A percentile compares a stretch with the other conserved stretches of the same genome.
Conservation (phyloP, 1,140 invertebrate species). For the Lordiphosa stackelbergi region DNA sequence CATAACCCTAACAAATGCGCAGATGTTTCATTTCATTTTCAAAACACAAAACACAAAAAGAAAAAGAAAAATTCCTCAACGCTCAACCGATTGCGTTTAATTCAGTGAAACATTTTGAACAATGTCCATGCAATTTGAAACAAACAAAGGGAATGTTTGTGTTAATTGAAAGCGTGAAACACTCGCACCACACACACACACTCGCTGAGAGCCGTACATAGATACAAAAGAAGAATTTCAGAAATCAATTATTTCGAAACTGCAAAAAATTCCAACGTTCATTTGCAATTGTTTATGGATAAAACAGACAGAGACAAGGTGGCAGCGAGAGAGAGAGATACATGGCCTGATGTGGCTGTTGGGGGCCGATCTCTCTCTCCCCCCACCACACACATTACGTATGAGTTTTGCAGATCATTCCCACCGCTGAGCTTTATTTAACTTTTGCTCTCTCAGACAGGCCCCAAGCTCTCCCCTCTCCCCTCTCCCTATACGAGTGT, state of each 20-base stretch:
- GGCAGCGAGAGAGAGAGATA: constrained; percentile 35
- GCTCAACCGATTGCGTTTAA: constrained; percentile 46
- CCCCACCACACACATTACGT: constrained; percentile 53
- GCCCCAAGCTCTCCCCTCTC: background rate
- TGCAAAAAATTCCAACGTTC: constrained; percentile 70
- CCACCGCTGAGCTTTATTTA: constrained; percentile 65
- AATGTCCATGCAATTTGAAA: constrained; percentile 72
- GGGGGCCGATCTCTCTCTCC: constrained; percentile 4
- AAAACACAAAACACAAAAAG: constrained; percentile 25
- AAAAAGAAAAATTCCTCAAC: constrained; percentile 53
- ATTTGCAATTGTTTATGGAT: constrained; percentile 73
- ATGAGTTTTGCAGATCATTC: constrained; percentile 72
- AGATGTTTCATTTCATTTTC: constrained; percentile 67
- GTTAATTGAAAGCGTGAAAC: constrained; percentile 75
- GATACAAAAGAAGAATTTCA: constrained; percentile 57
- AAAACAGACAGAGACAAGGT: constrained; percentile 29
- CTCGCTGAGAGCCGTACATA: constrained; percentile 2
- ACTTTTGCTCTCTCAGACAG: constrained; percentile 62
- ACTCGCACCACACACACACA: constrained; percentile 28
- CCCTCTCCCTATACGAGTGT: constrained; percentile 14
- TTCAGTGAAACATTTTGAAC: constrained; percentile 70
- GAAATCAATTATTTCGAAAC: constrained; percentile 76
- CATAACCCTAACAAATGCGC: constrained; percentile 66
- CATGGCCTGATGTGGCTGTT: constrained; percentile 60
- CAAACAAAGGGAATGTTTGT: constrained; percentile 73